Base-by-base conservation (phyloP, 2,797 vertebrate genomes). In the Cossypha caffra region DNA sequence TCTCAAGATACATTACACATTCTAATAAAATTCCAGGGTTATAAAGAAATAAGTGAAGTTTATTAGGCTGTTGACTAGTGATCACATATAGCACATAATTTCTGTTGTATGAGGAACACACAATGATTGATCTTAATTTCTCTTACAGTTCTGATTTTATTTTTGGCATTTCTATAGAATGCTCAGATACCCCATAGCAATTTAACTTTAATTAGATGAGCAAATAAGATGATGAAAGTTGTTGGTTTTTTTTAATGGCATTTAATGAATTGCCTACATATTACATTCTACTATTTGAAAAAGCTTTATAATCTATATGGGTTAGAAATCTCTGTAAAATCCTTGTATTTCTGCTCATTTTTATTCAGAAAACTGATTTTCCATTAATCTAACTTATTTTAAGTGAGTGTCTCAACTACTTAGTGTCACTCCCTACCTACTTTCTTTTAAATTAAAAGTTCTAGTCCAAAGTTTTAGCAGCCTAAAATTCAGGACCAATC, bases 141-240 rank as follows among this genome's bases (percentile, higher is more conserved):
- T 45, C 38, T 83, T 16, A 1, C 25, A 94, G 47, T 79, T 95
- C 71, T 89, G 50, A 77, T 69, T 89, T 85, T 88, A 69, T 84
- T 96, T 96, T 83, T 93, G 45, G 75, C 88, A 86, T 92, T 96
- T 87, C 31, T 66, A 51, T 80, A 50, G 59, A 92, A 94, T 62
- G 54, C 52, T 77, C 68, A 94, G 83, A 68, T 88, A 87, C 13
- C 51, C 57, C 79, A 73, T 20, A 86, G n/a, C 67, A 88, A 85
- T 67, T 92, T 71, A 52, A 29, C 78, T 91, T 71, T 89, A 92
- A 94, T 93, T 85, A 92, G 42, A 43, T 79, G n/a, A 81, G 26
- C 78, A 83, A 91, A 96, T 57, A 85, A 72, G 20, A 83, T 38
- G 5, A 57, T 37, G 11, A 62, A 52, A 67, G 26, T 42, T 29